Base-by-base conservation (phyloP, 1,140 invertebrate species). In the Dysdera silvatica region DNA sequence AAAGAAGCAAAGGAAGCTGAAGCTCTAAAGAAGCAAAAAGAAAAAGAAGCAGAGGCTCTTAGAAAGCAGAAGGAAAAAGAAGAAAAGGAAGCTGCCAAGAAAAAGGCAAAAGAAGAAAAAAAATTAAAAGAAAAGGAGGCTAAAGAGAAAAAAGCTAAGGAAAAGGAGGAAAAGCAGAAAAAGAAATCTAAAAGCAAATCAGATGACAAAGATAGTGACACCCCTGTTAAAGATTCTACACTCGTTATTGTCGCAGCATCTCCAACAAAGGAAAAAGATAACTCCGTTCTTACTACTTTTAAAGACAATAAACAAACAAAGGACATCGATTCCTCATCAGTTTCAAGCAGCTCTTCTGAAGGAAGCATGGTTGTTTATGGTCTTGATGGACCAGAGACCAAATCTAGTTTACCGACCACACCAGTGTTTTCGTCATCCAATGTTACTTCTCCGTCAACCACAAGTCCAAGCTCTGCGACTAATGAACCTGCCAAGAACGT, bases 21-120 rank as follows among this genome's bases (percentile, higher is more conserved):
- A 64, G 77, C 77, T 68, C 60, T 49, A 35, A 70, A 68, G 49
- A 54, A 68, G 4, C 43, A 65, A n/a, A 59, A 51, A 51, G 40
- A 26, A 41, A 67, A 69, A 33, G 55, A 58, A 41, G 52, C 53
- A 57, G 65, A 55, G 52, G 62, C 23, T 40, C 70, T 57, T 73
- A 69, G 59, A 71, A 69, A 70, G 65, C 69, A 67, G 65, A 70
- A 53, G 61, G 60, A 66, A 47, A 61, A 65, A 37, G 58, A 57
- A 12, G 61, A 58, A 20, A 51, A 59, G 33, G 58, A 66, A 37
- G 48, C 26, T 48, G 43, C 51, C 14, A 61, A 66, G 37, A 61
- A 54, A 29, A 61, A 56, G 32, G 49, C 66, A 2, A 69, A 69
- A 26, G 56, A 67, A 28, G 68, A 69, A 24, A 64, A 66, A 18